Conservation (phyloP, 2,888 invertebrate genomes). For the Apodemia hepburni region DNA sequence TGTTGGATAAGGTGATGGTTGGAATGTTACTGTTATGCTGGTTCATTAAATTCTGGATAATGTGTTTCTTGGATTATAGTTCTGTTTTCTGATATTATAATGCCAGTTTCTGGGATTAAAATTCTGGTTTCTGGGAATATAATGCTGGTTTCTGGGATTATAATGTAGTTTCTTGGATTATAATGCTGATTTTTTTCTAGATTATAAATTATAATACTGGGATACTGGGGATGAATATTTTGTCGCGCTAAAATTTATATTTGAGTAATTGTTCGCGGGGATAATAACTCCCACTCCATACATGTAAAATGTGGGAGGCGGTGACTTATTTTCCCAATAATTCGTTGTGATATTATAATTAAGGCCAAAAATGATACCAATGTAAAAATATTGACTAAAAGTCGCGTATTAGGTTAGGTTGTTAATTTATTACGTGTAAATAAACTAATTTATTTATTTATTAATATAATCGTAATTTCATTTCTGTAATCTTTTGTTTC, state of each 20-base stretch:
- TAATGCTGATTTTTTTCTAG: not conserved
- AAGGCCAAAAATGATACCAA: conserved; percentile 8
- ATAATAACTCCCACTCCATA: conserved; percentile 71
- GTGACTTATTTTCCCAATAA: conserved; percentile 30
- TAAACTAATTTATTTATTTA: conserved; percentile 46
- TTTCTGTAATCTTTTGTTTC: conserved; percentile 50
- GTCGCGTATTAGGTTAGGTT: conserved; percentile 22
- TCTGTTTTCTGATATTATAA: not conserved
- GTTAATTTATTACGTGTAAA: conserved; percentile 52
- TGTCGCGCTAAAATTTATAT: conserved; percentile 23
- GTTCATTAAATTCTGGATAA: conserved; percentile 39
- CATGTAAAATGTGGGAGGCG: conserved; percentile 48
- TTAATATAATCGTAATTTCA: conserved; percentile 55
- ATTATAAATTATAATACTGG: not conserved
- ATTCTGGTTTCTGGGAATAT: not conserved
- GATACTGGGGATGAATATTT: not conserved
- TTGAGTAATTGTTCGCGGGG: conserved; percentile 42
- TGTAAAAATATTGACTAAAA: conserved; percentile 1
- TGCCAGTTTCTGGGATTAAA: not conserved
- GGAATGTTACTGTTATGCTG: conserved; percentile 44
- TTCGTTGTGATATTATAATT: conserved; percentile 11
- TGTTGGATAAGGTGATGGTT: conserved; percentile 51
- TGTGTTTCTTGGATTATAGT: conserved; percentile 25
- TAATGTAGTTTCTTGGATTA: not conserved
- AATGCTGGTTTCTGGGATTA: not conserved